A percentile compares a stretch with the other conserved stretches of the same genome.
phyloP scores from a whole-genome alignment of 2,888 invertebrate species.

The Acrobasis suavella region DNA sequence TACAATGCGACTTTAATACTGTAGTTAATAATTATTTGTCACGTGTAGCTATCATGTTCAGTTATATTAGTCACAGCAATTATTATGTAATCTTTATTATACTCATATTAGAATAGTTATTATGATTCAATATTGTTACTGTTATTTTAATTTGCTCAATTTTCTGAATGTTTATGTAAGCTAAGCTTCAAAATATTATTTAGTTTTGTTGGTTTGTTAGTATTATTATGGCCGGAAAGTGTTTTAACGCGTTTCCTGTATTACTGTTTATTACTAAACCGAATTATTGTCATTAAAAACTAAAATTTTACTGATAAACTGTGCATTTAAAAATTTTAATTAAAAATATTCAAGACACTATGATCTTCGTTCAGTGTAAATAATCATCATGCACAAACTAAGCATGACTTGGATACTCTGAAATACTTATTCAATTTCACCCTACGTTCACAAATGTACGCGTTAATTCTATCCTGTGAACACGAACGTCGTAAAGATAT shows the following conservation, averaged over 20 bases:
- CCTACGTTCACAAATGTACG: not conserved
- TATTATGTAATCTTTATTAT: conserved; percentile 61
- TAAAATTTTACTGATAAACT: not conserved
- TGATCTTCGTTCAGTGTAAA: not conserved
- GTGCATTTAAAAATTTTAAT: not conserved
- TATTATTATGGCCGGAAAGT: conserved; percentile 29
- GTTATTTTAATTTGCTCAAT: conserved; percentile 82
- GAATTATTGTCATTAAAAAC: not conserved
- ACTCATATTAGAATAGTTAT: conserved; percentile 68
- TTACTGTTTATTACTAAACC: conserved; percentile 9
- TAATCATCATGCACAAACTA: conserved; percentile 2
- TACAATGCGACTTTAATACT: conserved; percentile 67
- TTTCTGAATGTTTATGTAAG: conserved; percentile 74
- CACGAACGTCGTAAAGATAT: conserved; percentile 1
- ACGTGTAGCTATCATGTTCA: conserved; percentile 54
- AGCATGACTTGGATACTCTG: conserved; percentile 4
- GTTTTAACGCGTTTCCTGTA: conserved; percentile 23
- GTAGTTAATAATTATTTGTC: conserved; percentile 57
- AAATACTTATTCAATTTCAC: conserved; percentile 1
- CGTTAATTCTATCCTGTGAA: not conserved
- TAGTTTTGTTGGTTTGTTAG: conserved; percentile 55
- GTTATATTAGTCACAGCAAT: conserved; percentile 61
- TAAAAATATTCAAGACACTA: not conserved
- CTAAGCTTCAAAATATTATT: conserved; percentile 63
- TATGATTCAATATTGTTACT: conserved; percentile 71